A percentile compares a stretch with the other conserved stretches of the same genome.
phyloP scores from a whole-genome alignment of 2,888 invertebrate genomes.

The Drosophila kanekoi region DNA sequence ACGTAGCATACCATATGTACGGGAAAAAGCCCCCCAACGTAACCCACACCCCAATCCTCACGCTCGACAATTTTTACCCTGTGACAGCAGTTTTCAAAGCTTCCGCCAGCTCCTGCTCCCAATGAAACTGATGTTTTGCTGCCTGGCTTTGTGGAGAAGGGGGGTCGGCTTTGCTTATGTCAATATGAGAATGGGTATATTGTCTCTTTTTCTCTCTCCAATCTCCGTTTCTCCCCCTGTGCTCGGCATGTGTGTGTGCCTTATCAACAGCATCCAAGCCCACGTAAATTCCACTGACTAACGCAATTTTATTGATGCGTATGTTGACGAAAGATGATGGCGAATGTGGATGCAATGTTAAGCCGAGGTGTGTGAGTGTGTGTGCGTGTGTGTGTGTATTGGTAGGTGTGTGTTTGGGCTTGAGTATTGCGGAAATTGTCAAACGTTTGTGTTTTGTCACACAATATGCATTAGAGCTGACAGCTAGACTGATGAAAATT shows the following conservation, averaged over 20 bases:
- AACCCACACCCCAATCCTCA: slow-evolving; percentile 7
- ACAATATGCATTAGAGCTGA: slow-evolving; percentile 18
- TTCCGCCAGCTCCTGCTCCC: neutral
- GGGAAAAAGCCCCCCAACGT: neutral
- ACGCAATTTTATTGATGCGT: slow-evolving; percentile 57
- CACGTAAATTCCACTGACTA: slow-evolving; percentile 51
- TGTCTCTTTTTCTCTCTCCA: slow-evolving; percentile 3
- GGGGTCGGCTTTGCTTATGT: slow-evolving; percentile 64
- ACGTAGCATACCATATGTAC: slow-evolving; percentile 22
- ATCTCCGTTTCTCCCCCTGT: neutral
- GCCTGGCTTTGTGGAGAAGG: slow-evolving; percentile 45
- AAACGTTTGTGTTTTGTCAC: slow-evolving; percentile 36
- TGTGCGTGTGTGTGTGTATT: slow-evolving; percentile 4
- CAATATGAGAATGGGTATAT: slow-evolving; percentile 54
- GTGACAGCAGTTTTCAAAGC: slow-evolving; percentile 44
- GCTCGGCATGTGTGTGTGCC: slow-evolving; percentile 27
- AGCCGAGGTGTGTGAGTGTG: slow-evolving; percentile 5
- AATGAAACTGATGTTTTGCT: slow-evolving; percentile 35
- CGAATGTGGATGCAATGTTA: slow-evolving; percentile 36
- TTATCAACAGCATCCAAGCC: slow-evolving; percentile 64
- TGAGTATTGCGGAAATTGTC: slow-evolving; percentile 32
- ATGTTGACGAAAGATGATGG: slow-evolving; percentile 57
- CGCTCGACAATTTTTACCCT: slow-evolving; percentile 44
- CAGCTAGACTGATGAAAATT: slow-evolving; percentile 1
- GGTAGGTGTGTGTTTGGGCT: neutral